Conservation (phyloP, 2,888 invertebrate species). For the Epistrophe eligans region DNA sequence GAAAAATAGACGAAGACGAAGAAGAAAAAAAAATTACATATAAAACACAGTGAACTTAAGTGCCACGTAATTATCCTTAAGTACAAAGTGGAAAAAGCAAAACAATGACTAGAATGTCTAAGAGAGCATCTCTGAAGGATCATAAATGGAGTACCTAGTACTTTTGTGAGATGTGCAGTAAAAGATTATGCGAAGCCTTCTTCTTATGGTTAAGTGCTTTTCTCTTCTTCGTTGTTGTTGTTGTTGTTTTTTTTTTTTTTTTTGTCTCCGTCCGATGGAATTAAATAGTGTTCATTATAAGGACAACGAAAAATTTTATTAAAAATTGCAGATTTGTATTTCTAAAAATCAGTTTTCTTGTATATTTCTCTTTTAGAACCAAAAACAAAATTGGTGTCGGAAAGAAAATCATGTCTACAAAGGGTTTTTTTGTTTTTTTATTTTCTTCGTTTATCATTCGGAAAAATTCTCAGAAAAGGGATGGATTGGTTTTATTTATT, state of each 20-base stretch:
- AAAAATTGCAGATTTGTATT: constrained; percentile 7
- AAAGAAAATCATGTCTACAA: background rate
- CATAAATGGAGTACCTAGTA: constrained; percentile 52
- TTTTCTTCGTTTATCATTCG: background rate
- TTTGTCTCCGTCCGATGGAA: background rate
- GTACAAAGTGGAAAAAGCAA: constrained; percentile 35
- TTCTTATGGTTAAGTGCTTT: constrained; percentile 16
- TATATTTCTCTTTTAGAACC: background rate
- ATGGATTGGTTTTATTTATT: too few relatives aligned
- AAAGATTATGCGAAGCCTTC: constrained; percentile 45
- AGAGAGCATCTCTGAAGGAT: constrained; percentile 36
- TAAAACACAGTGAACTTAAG: constrained; percentile 38
- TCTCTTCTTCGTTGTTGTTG: background rate
- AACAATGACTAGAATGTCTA: constrained; percentile 33
- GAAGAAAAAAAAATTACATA: constrained; percentile 1
- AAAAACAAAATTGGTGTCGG: background rate
- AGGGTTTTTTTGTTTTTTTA: background rate
- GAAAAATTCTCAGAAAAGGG: background rate
- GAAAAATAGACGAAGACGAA: background rate
- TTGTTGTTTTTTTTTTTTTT: background rate
- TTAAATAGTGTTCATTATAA: constrained; percentile 32
- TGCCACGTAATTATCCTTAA: constrained; percentile 56
- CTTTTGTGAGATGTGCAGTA: constrained; percentile 38
- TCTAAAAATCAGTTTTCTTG: background rate
- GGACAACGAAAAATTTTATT: constrained; percentile 7